A percentile compares a stretch with the other conserved stretches of the same genome.
Conservation (phyloP, 2,797 vertebrate species). For the Enteromius radiatus region DNA sequence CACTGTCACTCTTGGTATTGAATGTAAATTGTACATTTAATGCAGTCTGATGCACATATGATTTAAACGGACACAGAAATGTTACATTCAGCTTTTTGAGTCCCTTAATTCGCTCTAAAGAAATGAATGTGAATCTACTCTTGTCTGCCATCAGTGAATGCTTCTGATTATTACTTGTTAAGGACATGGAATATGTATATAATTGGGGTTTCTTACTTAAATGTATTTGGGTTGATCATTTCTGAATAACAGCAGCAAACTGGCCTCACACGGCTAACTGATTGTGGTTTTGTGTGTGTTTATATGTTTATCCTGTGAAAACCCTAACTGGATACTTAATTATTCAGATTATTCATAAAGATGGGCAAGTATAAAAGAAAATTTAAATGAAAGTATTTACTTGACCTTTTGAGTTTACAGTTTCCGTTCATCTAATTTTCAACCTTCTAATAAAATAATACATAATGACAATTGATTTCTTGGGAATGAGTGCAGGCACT, state of each 20-base stretch:
- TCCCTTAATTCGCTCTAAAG: slow-evolving; percentile 27
- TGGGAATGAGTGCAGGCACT: slow-evolving; percentile 57
- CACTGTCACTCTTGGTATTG: slow-evolving; percentile 37
- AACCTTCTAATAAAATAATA: slow-evolving; percentile 56
- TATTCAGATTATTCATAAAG: slow-evolving; percentile 21
- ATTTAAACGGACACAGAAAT: slow-evolving; percentile 23
- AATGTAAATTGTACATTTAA: slow-evolving; percentile 49
- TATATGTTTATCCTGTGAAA: slow-evolving; percentile 10
- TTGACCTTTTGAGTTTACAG: background rate
- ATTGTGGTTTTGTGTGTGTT: slow-evolving; percentile 23
- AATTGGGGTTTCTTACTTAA: slow-evolving; percentile 23
- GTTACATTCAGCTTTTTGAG: slow-evolving; percentile 28
- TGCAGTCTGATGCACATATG: slow-evolving; percentile 25
- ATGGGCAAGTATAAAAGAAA: background rate
- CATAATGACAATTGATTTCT: slow-evolving; percentile 17
- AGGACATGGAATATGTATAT: slow-evolving; percentile 32
- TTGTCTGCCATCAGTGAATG: slow-evolving; percentile 30
- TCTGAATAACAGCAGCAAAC: slow-evolving; percentile 21
- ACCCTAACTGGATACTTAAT: slow-evolving; percentile 10
- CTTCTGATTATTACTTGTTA: slow-evolving; percentile 42
- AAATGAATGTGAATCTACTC: slow-evolving; percentile 53
- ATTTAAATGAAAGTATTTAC: background rate
- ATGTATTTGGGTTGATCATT: slow-evolving; percentile 13
- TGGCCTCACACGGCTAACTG: slow-evolving; percentile 33
- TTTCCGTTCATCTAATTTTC: slow-evolving; percentile 44